Base-by-base conservation (phyloP, 1,140 invertebrate genomes). In the Procambarus virginalis region DNA sequence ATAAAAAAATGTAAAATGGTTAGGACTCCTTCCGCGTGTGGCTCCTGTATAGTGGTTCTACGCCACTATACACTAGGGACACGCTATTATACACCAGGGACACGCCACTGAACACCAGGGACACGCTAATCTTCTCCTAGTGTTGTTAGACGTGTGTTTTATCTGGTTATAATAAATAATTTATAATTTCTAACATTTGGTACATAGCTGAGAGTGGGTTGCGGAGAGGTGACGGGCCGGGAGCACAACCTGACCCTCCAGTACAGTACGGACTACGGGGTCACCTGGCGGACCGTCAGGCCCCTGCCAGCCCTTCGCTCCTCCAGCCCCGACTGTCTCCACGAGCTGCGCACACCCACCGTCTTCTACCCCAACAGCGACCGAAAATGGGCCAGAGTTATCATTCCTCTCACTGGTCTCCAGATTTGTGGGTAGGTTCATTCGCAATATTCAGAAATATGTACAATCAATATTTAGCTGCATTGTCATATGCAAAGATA, bases 161-260 rank as follows among this genome's bases (percentile, higher is more conserved):
- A 9, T 58, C 55, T 58, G 17, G 60, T 20, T 64, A 2, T 64
- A n/a, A 20, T 64, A 0, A 20, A 64, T 20, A 14, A 64, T 64
- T 9, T 20, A 64, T 12, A 0, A 64, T 64, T 64, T 9, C 45
- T 46, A 48, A 22, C n/a, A 73, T 34, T 34, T 73, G 68, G 20
- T 45, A 5, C 45, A 87, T 22, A 95, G 94, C 93, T 95, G 9
- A 94, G 94, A 91, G 94, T 94, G 64, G 94, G 94, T 22, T 95
- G 94, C 93, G 93, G 93, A 10, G 92, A 93, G 4, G 93, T 93
- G 17, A 92, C 93, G 9, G 93, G 92, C 8, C 88, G 93, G 22
- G 93, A 93, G 81, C 93, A 94, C 81, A 94, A 94, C 34, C 93
- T 95, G 3, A 89, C 92, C 34, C 90, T 95, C 12, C 93, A 95